Evolutionary conservation across 2,113 vertebrate genomes (phyloP), one percentile per base, ranked within the genome.

Genomic region (Coreoperca whiteheadi): DNA sequence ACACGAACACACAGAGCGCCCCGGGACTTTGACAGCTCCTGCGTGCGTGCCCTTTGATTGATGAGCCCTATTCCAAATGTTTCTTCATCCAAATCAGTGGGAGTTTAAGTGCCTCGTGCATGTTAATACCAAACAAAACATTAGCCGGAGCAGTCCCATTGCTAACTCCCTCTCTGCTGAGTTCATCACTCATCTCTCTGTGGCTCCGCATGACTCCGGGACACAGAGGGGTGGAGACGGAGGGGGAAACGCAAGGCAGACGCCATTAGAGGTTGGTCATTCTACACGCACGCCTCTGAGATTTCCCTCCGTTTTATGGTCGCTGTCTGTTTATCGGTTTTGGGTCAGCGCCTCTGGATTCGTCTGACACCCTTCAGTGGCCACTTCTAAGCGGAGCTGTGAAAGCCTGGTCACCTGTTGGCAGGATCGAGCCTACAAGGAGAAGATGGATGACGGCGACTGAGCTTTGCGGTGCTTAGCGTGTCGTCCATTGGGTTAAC

Each of bases 111-210:
- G 94, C 90, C 81, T 89, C 0, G 74, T 87, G 92, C 92, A 95
- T 94, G 88, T 93, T 95, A 95, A 95, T 95, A 94, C 89, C 89
- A 94, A 93, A 95, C 92, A 94, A 90, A 93, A 94, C 94, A 95
- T 95, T 94, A 95, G 86, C 89, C 10, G 0, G 37, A 77, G 75
- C 48, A 60, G 84, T 89, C 91, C 90, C 78, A 79, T 46, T 32
- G 90, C 88, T 90, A 74, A 76, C 77, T 86, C 90, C 66, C 91
- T 90, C 90, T 89, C 86, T 32, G 77, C 86, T 90, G 89, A 90
- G 90, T 93, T 94, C 93, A 95, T 95, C 91, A 89, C 87, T 94
- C 92, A 93, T 93, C 92, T 91, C 91, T 89, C 83, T n/a, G 63
- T 61, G 76, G 70, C 83, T 57, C 89, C 83, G 67, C 88, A 90